Conservation (phyloP, 2,113 vertebrate genomes). For the Antennarius striatus region DNA sequence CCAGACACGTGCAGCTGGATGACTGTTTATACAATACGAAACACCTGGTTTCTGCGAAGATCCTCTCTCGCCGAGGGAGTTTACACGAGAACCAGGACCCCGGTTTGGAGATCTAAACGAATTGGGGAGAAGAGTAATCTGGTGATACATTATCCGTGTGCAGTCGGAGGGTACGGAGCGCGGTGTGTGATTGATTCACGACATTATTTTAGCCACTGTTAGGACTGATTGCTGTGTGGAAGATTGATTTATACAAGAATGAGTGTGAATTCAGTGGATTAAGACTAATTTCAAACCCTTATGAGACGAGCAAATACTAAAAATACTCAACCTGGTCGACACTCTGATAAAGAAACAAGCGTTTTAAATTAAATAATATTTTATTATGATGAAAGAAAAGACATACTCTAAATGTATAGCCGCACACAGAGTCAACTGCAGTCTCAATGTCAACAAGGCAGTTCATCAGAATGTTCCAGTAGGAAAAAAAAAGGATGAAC, state of each 20-base stretch:
- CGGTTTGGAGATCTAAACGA: neutral
- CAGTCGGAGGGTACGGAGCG: no score
- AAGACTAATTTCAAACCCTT: no score
- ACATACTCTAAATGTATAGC: conserved; percentile 38
- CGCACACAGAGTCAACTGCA: conserved; percentile 39
- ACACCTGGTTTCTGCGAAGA: neutral
- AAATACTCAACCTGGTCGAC: neutral
- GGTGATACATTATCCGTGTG: no score
- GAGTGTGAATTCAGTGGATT: no score
- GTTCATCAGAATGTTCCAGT: conserved; percentile 38
- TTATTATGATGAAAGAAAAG: conserved; percentile 60
- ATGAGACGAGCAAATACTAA: neutral
- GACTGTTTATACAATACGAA: neutral
- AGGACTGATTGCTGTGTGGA: no score
- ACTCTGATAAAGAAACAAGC: conserved; percentile 10
- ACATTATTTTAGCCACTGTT: no score
- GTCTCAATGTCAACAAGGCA: conserved; percentile 32
- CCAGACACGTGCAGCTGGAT: neutral
- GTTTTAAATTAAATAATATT: conserved; percentile 55
- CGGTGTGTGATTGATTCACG: no score
- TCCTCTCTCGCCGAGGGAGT: neutral
- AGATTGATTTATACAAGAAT: no score
- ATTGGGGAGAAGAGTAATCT: no score
- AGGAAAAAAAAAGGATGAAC: conserved; percentile 30
- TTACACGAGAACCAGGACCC: neutral